Base-by-base conservation (phyloP, 2,888 invertebrate species). In the Drosophila neotestacea region DNA sequence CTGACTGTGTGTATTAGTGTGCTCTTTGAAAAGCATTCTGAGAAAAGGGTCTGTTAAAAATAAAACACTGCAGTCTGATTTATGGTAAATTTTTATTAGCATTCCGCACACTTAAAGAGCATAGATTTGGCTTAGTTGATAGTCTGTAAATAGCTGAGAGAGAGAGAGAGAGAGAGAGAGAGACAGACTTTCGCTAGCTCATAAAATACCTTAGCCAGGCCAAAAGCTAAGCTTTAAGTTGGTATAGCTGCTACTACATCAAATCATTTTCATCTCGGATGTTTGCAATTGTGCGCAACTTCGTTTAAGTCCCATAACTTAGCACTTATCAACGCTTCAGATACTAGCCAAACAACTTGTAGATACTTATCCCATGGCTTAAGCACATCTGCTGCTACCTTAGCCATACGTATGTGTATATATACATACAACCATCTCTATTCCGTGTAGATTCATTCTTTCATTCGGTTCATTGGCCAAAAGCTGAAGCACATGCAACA, bases 401-500 rank as follows among this genome's bases (percentile, higher is more conserved):
- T 36, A 50, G 50, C 30, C 34, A 11, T 5, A 3, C 11, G 7
- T 7, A 7, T 7, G 1, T 5, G 6, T 13, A 27, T 32, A 30
- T 2, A 39, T 6, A 9, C 60, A 28, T 34, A 34, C 22, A 13
- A 30, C n/a, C 58, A 27, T 41, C 32, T 13, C 7, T 38, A 30
- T 39, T 5, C 28, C 42, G 47, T 60, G 55, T 46, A 54, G 70
- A 70, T 70, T 76, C 67, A 30, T 34, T 47, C 48, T 42, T 46
- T 28, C 58, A 60, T 63, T 63, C 75, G 75, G 87, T 83, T 83
- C 82, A 87, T 77, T 87, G 85, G 76, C 77, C 79, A 78, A 36
- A 46, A 46, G 41, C 74, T 59, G 48, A 56, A 44, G 50, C 74
- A 73, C 81, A 77, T 84, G 85, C 82, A 85, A 82, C 80, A 78